Conservation (phyloP, 2,888 invertebrate genomes). For the Caenorhabditis virilis region DNA sequence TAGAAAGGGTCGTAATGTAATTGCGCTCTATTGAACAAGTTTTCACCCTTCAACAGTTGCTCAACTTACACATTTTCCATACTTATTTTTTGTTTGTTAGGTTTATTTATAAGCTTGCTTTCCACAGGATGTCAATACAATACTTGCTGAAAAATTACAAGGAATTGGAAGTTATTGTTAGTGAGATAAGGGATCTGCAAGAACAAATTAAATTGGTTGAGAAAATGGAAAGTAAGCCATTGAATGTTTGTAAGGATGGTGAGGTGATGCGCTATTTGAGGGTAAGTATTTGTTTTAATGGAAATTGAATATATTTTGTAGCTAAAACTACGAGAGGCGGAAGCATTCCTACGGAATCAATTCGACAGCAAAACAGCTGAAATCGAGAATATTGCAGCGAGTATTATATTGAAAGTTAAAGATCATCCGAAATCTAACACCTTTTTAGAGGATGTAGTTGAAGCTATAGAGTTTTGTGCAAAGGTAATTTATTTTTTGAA, state of each 20-base stretch:
- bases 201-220: neutral
- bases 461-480: conserved; percentile 6
- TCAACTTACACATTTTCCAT: no score
- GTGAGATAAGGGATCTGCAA: conserved; percentile 7
- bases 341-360: conserved; percentile 14
- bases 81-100: no score
- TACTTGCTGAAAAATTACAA: conserved; percentile 6
- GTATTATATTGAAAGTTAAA: conserved; percentile 3
- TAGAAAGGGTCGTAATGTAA: no score
- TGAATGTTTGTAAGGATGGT: conserved; percentile 9
- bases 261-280: conserved; percentile 10
- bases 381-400: conserved; percentile 5
- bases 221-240: conserved; percentile 3
- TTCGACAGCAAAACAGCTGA: conserved; percentile 15
- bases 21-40: no score
- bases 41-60: no score
- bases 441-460: conserved; percentile 11
- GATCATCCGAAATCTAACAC: conserved; percentile 14
- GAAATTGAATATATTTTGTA: neutral
- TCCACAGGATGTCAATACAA: conserved; percentile 3
- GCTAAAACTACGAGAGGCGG: conserved; percentile 17
- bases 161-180: conserved; percentile 18
- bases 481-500: no score
- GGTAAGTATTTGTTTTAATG: conserved; percentile 8
- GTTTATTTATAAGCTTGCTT: no score